phyloP scores from a whole-genome alignment of 2,113 vertebrate genomes.

The Strigops habroptila region DNA sequence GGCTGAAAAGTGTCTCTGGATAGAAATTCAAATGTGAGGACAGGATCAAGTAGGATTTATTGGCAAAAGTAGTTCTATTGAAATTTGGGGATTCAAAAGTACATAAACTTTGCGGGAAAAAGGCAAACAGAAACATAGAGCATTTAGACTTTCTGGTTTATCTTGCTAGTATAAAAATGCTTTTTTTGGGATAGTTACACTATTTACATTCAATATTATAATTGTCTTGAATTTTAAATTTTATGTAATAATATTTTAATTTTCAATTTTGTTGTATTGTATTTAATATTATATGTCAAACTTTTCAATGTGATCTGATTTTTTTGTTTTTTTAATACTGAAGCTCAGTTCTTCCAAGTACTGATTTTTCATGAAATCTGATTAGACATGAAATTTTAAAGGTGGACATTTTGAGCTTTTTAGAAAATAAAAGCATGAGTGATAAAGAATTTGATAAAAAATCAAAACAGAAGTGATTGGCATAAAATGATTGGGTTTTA shows the following conservation, averaged over 20 bases:
- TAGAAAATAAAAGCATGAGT: neutral
- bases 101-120: rapidly evolving
- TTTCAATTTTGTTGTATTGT: neutral
- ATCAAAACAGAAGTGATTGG: no score
- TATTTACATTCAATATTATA: neutral
- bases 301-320: neutral
- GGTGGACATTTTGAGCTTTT: neutral
- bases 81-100: neutral
- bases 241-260: neutral
- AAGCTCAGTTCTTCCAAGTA: neutral
- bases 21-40: neutral
- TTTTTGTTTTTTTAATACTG: neutral
- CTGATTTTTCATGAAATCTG: neutral
- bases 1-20: neutral
- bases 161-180: neutral
- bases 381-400: neutral
- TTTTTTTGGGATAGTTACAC: neutral
- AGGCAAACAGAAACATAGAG: neutral
- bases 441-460: no score
- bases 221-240: neutral
- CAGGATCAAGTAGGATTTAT: neutral
- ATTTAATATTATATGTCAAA: neutral
- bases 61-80: neutral
- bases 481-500: no score
- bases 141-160: neutral